Base-by-base conservation (phyloP, 2,888 invertebrate species). In the Epinotia brunnichana region DNA sequence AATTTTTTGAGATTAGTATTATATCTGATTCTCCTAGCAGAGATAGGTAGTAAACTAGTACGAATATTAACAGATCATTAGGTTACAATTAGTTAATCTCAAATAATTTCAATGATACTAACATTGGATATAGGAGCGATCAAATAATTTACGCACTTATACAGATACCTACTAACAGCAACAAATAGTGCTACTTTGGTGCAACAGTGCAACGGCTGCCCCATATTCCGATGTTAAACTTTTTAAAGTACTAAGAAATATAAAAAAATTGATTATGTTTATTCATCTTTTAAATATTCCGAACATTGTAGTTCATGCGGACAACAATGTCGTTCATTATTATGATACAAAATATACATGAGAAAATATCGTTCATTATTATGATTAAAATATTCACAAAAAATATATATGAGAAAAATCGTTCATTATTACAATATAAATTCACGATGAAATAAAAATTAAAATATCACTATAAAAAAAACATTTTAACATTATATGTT, bases 221-320 rank as follows among this genome's bases (percentile, higher is more conserved):
- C 21, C 10, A n/a, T n/a, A 29, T 2, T 24, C 57, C 2, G n/a
- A 15, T n/a, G 29, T 29, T n/a, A 29, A n/a, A 21, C 15, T 17
- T n/a, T 39, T 63, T 63, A n/a, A 15, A 44, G 17, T 2, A 41
- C 13, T 21, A 21, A 66, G 9, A 9, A 17, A 60, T 60, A 53
- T 39, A 53, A 61, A 44, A n/a, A 69, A 9, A 69, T 69, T 69
- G 69, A 69, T 61, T 61, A 69, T 69, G 69, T 41, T 21, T 21
- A 61, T 69, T 69, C 53, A 41, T 69, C 21, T 13, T 54, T n/a
- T 24, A 35, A 54, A 54, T 2, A n/a, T 29, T 56, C 3, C 17
- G 53, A 53, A 64, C 39, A 64, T 39, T 29, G 29, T 57, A 29
- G 57, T 57, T n/a, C 29, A 29, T 15, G 24, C 29, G 24, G 56